Base-by-base conservation (phyloP, 2,888 invertebrate species). In the Alcis repandata region DNA sequence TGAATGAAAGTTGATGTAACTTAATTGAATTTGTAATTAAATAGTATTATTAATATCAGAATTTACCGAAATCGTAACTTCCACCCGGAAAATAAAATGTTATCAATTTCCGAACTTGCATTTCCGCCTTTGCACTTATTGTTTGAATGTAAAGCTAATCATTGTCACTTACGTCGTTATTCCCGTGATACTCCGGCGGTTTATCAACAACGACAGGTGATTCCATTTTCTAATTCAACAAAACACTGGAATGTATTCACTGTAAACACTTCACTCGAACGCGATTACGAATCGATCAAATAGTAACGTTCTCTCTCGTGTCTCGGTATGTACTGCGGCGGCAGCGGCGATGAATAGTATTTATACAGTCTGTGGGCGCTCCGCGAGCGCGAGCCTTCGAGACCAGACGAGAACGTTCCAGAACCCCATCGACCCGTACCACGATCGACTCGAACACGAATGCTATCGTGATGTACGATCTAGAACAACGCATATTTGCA, bases 151-250 rank as follows among this genome's bases (percentile, higher is more conserved):
- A 15, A 46, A 19, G 22, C 22, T 33, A 36, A 52, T 36, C 36
- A n/a, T n/a, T 48, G 32, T 70, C 71, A 90, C 94, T 90, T 91
- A 95, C 95, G 80, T 94, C 93, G 84, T 92, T 93, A 84, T 88
- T 89, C 73, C 92, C 93, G 82, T 92, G 93, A 85, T 94, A 94
- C 84, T 94, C 94, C 77, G 94, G 93, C 76, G 94, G 94, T 81
- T 93, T 94, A 88, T 95, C 95, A 88, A 95, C 80, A 85, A 95
- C 94, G 88, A 95, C 94, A 79, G 95, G 94, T 69, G 95, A 94
- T 87, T 95, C 94, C 95, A 95, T 95, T 74, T 75, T 78, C 78
- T 79, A 80, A 77, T 79, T 72, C 63, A 76, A 64, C 71, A 81
- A 84, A 81, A 79, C 88, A 91, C 89, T 85, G 83, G 83, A 88